These are phyloP conservation scores for Sthenelais limicola DNA, from an alignment of 2,888 invertebrate species.

Conservation along the genomic window DNA sequence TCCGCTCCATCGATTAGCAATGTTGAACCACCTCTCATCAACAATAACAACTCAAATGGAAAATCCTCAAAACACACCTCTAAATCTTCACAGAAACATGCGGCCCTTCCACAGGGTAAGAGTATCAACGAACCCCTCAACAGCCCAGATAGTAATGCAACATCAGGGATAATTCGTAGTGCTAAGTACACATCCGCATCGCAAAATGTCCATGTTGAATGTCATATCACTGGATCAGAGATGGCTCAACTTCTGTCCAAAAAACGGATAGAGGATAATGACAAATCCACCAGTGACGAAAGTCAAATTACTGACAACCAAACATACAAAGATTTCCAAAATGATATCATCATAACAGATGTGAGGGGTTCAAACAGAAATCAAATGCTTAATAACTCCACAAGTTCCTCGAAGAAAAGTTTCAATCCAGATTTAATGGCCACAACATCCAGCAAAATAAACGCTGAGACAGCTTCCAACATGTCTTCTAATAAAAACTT, in stretches of 20 bases:
- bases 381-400: background rate
- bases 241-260: background rate
- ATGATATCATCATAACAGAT: slow-evolving; percentile 23
- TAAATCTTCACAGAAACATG: too few relatives aligned
- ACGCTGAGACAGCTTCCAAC: slow-evolving; percentile 10
- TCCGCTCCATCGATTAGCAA: too few relatives aligned
- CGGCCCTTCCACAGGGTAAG: too few relatives aligned
- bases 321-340: slow-evolving; percentile 16
- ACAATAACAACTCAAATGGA: background rate
- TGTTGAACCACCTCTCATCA: slow-evolving; percentile 6
- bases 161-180: too few relatives aligned
- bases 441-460: slow-evolving; percentile 18
- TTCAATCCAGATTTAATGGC: slow-evolving; percentile 21
- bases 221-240: slow-evolving; percentile 5
- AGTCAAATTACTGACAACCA: slow-evolving; percentile 5
- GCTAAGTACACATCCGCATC: too few relatives aligned
- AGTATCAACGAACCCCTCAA: too few relatives aligned
- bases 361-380: background rate
- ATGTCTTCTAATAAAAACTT: background rate
- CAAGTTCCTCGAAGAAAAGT: slow-evolving; percentile 9
- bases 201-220: slow-evolving; percentile 12
- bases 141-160: too few relatives aligned
- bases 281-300: slow-evolving; percentile 10
- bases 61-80: background rate
- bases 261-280: slow-evolving; percentile 1